A percentile compares a stretch with the other conserved stretches of the same genome.
These are phyloP conservation scores for Byasa hedistus DNA, from an alignment of 2,888 invertebrate genomes.

Conservation along the genomic window DNA sequence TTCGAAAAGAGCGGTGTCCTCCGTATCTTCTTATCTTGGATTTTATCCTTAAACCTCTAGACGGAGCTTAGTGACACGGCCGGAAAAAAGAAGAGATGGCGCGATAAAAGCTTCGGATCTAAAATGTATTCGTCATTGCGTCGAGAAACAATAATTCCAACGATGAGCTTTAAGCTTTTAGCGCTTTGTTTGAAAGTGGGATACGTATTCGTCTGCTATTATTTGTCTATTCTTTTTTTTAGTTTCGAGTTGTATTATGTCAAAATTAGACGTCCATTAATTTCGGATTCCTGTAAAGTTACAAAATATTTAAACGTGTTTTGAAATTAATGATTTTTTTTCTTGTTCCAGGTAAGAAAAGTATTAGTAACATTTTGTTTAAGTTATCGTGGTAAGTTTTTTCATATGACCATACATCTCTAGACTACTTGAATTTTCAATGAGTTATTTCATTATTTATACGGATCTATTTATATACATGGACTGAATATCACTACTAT, in stretches of 20 bases:
- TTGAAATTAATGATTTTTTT: neutral
- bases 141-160: slow-evolving; percentile 17
- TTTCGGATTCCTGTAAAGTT: neutral
- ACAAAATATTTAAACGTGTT: neutral
- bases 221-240: slow-evolving; percentile 5
- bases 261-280: slow-evolving; percentile 8
- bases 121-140: slow-evolving; percentile 32
- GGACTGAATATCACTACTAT: neutral
- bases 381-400: neutral
- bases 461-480: neutral
- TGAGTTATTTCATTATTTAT: no score
- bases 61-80: slow-evolving; percentile 49
- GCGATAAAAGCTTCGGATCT: slow-evolving; percentile 43
- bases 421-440: no score
- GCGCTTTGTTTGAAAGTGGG: slow-evolving; percentile 7
- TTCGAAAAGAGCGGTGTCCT: slow-evolving; percentile 7
- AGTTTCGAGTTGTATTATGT: slow-evolving; percentile 8
- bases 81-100: slow-evolving; percentile 43
- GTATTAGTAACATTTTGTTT: neutral
- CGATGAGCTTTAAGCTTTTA: slow-evolving; percentile 17
- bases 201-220: slow-evolving; percentile 4
- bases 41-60: slow-evolving; percentile 40
- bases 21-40: slow-evolving; percentile 43
- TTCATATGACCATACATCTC: neutral
- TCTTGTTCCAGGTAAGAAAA: neutral